Evolutionary conservation across 2,888 invertebrate species (phyloP).

Genomic region (Volucella inflata): DNA sequence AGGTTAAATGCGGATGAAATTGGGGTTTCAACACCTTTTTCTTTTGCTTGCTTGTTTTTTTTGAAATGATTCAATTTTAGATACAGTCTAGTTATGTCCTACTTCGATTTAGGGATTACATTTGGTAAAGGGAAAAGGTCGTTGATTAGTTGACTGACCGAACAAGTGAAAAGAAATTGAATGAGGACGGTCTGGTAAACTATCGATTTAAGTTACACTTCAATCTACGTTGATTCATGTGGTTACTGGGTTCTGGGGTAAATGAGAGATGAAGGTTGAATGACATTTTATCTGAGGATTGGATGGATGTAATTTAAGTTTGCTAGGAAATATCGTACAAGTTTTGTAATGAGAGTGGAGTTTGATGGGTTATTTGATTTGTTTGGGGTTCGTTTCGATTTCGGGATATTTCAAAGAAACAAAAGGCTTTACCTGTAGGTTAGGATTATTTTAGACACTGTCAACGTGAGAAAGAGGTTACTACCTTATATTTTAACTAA

Average conservation of each 20-base stretch:
- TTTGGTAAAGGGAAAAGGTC: neutral
- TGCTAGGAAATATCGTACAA: neutral
- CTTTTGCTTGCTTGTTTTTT: neutral
- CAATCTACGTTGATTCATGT: constrained; percentile 42
- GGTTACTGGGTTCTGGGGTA: neutral
- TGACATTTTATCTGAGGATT: neutral
- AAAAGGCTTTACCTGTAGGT: too few relatives aligned
- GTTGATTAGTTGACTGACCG: constrained; percentile 50
- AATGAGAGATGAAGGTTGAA: constrained; percentile 17
- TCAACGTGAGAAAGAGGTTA: too few relatives aligned
- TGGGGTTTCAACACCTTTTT: constrained; percentile 44
- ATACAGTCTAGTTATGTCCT: constrained; percentile 25
- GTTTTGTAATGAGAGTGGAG: neutral
- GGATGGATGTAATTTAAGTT: neutral
- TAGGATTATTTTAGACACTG: too few relatives aligned
- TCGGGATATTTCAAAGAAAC: too few relatives aligned
- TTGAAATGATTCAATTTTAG: constrained; percentile 51
- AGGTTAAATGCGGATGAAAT: constrained; percentile 59
- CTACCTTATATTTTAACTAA: too few relatives aligned
- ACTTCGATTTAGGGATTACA: constrained; percentile 48
- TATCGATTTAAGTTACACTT: constrained; percentile 23
- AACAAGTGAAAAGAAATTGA: neutral
- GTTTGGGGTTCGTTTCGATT: too few relatives aligned
- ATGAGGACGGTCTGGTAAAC: neutral
- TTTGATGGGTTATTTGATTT: too few relatives aligned